Conservation (phyloP, 2,113 vertebrate genomes). For the Microtus ochrogaster region DNA sequence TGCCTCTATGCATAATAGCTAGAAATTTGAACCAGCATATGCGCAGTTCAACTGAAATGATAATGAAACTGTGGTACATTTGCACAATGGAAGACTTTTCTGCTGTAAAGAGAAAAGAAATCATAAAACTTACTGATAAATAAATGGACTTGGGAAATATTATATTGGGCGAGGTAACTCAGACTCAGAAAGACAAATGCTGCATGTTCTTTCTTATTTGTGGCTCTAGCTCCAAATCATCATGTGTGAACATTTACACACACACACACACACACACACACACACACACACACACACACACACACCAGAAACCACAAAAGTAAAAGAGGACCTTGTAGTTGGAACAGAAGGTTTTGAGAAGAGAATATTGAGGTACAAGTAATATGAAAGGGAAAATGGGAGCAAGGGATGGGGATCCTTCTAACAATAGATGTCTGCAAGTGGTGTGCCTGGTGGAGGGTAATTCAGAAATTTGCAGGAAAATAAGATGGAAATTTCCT, state of each 20-base stretch:
- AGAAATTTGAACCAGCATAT: neutral
- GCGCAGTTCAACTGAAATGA: neutral
- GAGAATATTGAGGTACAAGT: too few species aligned
- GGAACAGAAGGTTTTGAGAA: too few species aligned
- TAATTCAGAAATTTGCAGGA: neutral
- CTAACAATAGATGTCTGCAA: neutral
- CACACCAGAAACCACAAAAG: too few species aligned
- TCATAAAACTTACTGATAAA: neutral
- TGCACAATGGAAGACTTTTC: neutral
- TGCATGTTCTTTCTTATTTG: neutral
- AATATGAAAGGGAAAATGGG: too few species aligned
- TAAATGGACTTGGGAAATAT: neutral
- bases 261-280: too few species aligned
- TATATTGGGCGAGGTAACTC: neutral
- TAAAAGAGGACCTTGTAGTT: too few species aligned
- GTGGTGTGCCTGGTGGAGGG: neutral
- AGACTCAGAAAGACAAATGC: neutral
- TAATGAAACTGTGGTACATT: neutral
- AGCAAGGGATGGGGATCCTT: neutral
- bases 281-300: too few species aligned
- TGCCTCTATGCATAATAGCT: neutral
- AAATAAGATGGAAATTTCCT: neutral
- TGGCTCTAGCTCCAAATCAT: neutral
- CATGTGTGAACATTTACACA: too few species aligned
- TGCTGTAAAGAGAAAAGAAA: neutral